phyloP scores from a whole-genome alignment of 2,113 vertebrate genomes.

The Panthera tigris region DNA sequence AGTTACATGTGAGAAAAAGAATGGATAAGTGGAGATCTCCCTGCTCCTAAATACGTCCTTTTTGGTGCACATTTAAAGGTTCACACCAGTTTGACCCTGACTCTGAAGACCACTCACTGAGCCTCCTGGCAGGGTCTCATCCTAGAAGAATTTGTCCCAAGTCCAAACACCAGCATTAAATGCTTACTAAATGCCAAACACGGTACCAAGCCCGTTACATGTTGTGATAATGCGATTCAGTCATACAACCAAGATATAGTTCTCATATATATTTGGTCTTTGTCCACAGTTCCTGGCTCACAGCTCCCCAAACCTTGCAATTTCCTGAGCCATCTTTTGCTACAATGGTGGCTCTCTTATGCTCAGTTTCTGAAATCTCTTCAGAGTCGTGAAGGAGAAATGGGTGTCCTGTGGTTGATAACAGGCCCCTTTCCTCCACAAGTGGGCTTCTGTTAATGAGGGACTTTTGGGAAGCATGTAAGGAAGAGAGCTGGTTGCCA shows the following conservation, averaged over 20 bases:
- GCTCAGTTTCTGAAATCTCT: neutral
- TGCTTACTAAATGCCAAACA: neutral
- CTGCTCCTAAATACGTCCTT: neutral
- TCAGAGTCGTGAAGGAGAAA: neutral
- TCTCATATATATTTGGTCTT: neutral
- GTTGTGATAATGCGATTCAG: neutral
- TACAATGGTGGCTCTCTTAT: neutral
- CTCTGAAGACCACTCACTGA: too few species aligned
- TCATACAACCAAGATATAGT: neutral
- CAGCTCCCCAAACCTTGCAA: neutral
- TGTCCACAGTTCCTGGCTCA: neutral
- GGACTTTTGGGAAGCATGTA: neutral
- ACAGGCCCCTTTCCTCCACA: neutral
- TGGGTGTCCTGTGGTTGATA: neutral
- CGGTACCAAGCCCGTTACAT: neutral
- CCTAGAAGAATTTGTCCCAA: neutral
- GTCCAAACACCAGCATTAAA: neutral
- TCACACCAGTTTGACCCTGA: neutral
- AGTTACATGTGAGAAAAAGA: neutral
- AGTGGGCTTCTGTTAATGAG: neutral
- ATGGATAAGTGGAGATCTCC: neutral
- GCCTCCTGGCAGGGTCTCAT: neutral
- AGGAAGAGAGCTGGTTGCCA: neutral
- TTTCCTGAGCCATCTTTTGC: neutral
- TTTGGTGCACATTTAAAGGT: neutral